Conservation (phyloP, 2,113 vertebrate genomes). For the Sturnira hondurensis region DNA sequence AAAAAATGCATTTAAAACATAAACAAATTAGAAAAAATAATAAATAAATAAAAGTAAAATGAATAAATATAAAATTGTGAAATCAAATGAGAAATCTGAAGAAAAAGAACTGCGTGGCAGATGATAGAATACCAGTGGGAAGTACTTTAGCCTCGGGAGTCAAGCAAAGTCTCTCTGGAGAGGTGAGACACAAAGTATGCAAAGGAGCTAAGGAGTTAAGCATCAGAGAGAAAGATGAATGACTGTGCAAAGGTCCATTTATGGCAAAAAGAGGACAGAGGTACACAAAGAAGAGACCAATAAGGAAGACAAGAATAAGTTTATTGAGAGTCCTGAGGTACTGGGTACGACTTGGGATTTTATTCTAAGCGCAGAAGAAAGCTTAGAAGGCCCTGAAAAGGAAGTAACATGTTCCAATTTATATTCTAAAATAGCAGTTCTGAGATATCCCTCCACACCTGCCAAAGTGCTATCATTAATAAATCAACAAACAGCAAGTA, state of each 20-base stretch:
- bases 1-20: background rate
- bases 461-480: no score
- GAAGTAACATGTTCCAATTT: background rate
- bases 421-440: slow-evolving; percentile 9
- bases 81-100: background rate
- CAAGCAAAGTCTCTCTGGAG: background rate
- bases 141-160: background rate
- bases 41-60: background rate
- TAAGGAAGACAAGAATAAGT: background rate
- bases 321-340: background rate
- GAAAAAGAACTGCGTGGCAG: background rate
- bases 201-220: background rate
- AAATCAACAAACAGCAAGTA: no score
- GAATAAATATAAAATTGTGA: background rate
- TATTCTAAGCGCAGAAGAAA: background rate
- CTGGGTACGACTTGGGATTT: background rate
- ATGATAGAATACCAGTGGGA: background rate
- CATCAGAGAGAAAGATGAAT: background rate
- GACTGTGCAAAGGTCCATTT: background rate
- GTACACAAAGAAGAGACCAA: background rate
- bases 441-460: no score
- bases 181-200: background rate
- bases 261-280: background rate
- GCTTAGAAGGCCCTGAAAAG: background rate
- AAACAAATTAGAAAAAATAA: background rate